phyloP scores from a whole-genome alignment of 2,797 vertebrate species.

The Petrocephalus sullivani region DNA sequence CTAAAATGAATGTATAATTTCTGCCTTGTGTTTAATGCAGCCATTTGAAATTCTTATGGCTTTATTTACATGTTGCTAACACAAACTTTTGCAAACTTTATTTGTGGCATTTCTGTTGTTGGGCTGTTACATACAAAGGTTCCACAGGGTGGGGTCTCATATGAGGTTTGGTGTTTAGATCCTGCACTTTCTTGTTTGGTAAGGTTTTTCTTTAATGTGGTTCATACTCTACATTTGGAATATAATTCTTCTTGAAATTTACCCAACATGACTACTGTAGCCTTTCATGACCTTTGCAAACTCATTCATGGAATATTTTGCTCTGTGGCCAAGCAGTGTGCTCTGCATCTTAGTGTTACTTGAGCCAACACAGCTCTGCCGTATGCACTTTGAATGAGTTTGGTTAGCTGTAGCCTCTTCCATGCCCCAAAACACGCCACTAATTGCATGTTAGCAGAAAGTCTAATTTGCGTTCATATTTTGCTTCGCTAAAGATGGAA shows the following conservation, averaged over 20 bases:
- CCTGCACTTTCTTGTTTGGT: background rate
- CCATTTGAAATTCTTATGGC: slow-evolving; percentile 9
- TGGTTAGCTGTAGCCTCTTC: slow-evolving; percentile 43
- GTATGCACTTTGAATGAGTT: slow-evolving; percentile 5
- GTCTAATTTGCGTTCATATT: slow-evolving; percentile 39
- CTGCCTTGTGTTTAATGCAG: background rate
- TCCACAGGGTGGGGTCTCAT: background rate
- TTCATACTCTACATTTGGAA: background rate
- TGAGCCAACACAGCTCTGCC: background rate
- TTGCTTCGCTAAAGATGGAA: background rate
- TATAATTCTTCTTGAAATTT: background rate
- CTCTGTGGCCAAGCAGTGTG: slow-evolving; percentile 30
- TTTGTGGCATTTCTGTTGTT: background rate
- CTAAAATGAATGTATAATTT: slow-evolving; percentile 2
- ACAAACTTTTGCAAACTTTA: slow-evolving; percentile 8
- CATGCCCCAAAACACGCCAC: slow-evolving; percentile 46
- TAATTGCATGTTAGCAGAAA: slow-evolving; percentile 54
- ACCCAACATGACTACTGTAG: background rate
- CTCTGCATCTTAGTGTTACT: background rate
- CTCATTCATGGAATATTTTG: slow-evolving; percentile 4
- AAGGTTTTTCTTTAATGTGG: background rate
- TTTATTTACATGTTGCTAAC: background rate
- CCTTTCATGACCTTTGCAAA: background rate
- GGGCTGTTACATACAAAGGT: background rate
- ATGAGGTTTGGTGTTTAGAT: background rate